Evolutionary conservation across 2,113 vertebrate genomes (phyloP).

Genomic region (Hippocampus barbouri): DNA sequence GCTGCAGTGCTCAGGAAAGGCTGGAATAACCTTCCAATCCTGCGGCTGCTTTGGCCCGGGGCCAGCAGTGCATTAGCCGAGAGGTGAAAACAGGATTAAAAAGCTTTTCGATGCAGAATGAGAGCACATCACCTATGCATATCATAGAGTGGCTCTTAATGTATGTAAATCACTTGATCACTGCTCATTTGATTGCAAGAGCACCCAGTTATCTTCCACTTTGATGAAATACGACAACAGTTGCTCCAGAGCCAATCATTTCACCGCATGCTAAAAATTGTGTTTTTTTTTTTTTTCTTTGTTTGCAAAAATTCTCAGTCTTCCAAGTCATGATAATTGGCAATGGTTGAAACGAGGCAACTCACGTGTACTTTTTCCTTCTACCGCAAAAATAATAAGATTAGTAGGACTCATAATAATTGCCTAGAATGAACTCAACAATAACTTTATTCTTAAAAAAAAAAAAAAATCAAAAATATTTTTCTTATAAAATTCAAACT

Average conservation of each 20-base stretch:
- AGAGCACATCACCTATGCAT: constrained; percentile 34
- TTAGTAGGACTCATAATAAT: too few species aligned
- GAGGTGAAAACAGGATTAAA: constrained; percentile 69
- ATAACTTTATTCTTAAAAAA: too few species aligned
- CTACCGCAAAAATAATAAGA: too few species aligned
- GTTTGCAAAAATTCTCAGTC: too few species aligned
- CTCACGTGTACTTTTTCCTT: too few species aligned
- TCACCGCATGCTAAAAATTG: not conserved
- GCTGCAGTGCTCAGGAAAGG: constrained; percentile 70
- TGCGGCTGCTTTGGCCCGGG: constrained; percentile 58
- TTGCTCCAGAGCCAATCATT: not conserved
- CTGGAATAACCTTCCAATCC: constrained; percentile 66
- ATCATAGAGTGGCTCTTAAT: constrained; percentile 42
- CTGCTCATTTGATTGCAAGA: not conserved
- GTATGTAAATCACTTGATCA: constrained; percentile 41
- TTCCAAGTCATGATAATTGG: too few species aligned
- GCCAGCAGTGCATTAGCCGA: constrained; percentile 68
- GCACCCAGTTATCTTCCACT: not conserved
- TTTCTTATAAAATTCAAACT: too few species aligned
- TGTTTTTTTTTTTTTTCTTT: too few species aligned
- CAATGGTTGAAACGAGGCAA: too few species aligned
- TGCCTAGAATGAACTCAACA: too few species aligned
- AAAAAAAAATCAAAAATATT: too few species aligned
- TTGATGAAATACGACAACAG: not conserved
- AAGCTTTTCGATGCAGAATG: constrained; percentile 59